These are phyloP conservation scores for Neopipo cinnamomea DNA, from an alignment of 2,113 vertebrate species.

Conservation along the genomic window DNA sequence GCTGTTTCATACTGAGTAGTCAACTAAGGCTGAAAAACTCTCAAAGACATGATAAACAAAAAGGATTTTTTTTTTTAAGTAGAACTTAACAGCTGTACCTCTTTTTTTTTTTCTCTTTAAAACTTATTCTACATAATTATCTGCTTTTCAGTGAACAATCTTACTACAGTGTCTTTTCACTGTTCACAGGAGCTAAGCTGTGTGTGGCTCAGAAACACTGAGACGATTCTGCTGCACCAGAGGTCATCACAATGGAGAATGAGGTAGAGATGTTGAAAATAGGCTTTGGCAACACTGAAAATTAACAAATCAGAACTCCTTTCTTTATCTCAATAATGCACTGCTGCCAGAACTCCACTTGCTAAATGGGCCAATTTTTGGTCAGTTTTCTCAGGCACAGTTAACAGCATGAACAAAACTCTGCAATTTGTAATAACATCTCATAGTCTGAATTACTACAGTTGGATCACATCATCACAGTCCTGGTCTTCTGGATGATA, in stretches of 20 bases:
- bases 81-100: background rate
- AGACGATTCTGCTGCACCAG: background rate
- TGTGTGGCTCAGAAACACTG: background rate
- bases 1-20: background rate
- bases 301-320: background rate
- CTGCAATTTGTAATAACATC: background rate
- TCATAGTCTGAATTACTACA: background rate
- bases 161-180: background rate
- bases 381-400: background rate
- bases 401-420: background rate
- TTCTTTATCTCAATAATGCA: background rate
- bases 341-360: background rate
- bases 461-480: background rate
- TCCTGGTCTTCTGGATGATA: background rate
- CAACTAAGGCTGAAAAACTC: background rate
- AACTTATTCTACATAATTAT: background rate
- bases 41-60: background rate
- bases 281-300: background rate
- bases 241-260: fast-evolving
- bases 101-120: background rate
- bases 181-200: background rate
- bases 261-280: background rate
- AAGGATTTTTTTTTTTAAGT: background rate
- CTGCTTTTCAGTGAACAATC: background rate
- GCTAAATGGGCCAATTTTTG: background rate